A percentile compares a stretch with the other conserved stretches of the same genome.
These are phyloP conservation scores for Drosophila obscura DNA, from an alignment of 1,140 invertebrate species.

Conservation along the genomic window DNA sequence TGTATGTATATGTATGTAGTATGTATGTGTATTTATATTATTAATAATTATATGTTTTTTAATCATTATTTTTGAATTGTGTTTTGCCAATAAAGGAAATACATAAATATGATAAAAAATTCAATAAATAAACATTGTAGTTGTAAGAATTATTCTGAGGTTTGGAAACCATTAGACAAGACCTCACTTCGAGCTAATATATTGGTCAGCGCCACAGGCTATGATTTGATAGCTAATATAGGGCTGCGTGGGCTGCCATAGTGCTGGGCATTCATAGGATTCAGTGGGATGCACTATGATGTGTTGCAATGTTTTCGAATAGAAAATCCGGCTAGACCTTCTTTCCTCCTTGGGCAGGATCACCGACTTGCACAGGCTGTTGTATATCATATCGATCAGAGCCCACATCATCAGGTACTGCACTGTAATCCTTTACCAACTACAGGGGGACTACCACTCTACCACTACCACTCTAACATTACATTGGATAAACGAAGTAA, in stretches of 20 bases:
- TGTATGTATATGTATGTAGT: conserved; percentile 40
- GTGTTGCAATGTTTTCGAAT: conserved; percentile 85
- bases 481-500: no score
- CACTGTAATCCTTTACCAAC: conserved; percentile 88
- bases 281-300: no score
- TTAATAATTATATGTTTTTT: conserved; percentile 24
- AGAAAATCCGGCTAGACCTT: conserved; percentile 93
- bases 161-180: no score
- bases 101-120: conserved; percentile 21
- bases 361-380: conserved; percentile 88
- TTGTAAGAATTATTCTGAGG: neutral
- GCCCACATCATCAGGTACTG: conserved; percentile 93
- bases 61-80: conserved; percentile 48
- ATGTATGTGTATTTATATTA: conserved; percentile 45
- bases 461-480: no score
- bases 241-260: no score
- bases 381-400: conserved; percentile 90
- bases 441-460: no score
- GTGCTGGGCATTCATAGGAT: no score
- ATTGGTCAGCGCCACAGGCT: no score
- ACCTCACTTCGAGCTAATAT: no score
- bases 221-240: no score
- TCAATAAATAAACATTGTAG: conserved; percentile 12
- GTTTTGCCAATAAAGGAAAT: conserved; percentile 36
- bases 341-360: conserved; percentile 87